These are phyloP conservation scores for Cochlearius cochlearius DNA, from an alignment of 2,113 vertebrate genomes.

Conservation along the genomic window DNA sequence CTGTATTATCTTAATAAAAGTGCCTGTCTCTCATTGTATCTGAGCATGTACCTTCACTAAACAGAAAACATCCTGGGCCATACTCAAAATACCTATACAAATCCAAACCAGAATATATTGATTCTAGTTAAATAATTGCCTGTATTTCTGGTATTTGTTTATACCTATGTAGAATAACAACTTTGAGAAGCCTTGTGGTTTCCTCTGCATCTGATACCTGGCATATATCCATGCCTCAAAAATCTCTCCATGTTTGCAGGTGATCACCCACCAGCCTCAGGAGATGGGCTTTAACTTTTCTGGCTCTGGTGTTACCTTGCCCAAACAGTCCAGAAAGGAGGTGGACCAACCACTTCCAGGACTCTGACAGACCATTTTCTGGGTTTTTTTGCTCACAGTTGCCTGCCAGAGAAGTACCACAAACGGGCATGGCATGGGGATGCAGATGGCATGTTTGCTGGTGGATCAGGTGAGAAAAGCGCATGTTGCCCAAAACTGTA, in stretches of 20 bases:
- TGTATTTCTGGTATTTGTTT: neutral
- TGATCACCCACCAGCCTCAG: neutral
- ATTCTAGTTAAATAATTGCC: neutral
- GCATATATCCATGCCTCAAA: neutral
- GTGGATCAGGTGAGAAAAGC: neutral
- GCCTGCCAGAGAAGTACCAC: neutral
- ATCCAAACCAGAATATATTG: neutral
- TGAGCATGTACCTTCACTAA: neutral
- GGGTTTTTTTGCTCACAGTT: neutral
- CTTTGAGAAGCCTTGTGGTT: neutral
- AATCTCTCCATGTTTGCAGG: neutral
- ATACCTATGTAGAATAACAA: neutral
- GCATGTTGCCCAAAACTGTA: neutral
- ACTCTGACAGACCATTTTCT: neutral
- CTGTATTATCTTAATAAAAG: neutral
- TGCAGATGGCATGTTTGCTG: neutral
- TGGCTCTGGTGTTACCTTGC: neutral
- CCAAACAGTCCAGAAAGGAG: neutral
- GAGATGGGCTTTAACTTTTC: neutral
- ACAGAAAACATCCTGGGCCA: neutral
- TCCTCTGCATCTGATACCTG: neutral
- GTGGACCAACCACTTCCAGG: neutral
- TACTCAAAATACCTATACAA: neutral
- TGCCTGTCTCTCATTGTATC: neutral
- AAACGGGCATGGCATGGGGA: neutral